phyloP scores from a whole-genome alignment of 2,113 vertebrate species.

The Triplophysa tibetana region DNA sequence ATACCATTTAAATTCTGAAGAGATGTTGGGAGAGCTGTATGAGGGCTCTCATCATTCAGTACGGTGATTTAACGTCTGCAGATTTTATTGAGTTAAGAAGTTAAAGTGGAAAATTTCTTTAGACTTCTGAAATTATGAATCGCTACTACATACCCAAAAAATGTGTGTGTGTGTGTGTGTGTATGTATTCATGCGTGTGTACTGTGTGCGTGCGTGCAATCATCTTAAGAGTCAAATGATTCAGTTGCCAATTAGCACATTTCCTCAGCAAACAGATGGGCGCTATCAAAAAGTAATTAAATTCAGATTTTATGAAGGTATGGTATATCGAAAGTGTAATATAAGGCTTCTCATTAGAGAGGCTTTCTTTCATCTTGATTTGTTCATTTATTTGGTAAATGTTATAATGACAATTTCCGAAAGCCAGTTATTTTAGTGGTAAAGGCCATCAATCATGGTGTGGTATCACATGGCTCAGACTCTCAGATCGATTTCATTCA shows the following conservation, averaged over 20 bases:
- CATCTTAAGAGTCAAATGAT: slow-evolving; percentile 15
- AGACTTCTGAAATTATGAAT: no score
- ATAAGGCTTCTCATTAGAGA: not conserved
- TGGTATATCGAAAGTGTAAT: slow-evolving; percentile 12
- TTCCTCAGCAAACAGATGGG: slow-evolving; percentile 37
- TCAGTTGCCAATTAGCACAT: slow-evolving; percentile 37
- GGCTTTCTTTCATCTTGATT: not conserved
- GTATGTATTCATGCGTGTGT: no score
- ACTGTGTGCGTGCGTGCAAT: not conserved
- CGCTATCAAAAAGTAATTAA: slow-evolving; percentile 25
- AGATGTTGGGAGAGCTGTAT: not conserved
- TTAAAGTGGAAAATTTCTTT: no score
- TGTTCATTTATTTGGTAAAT: slow-evolving; percentile 6
- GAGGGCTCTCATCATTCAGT: not conserved
- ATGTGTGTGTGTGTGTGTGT: no score
- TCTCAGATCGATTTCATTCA: not conserved
- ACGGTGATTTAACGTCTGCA: no score
- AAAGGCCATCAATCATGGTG: slow-evolving; percentile 5
- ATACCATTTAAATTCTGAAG: not conserved
- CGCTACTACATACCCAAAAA: no score
- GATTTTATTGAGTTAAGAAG: no score
- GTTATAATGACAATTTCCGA: slow-evolving; percentile 10
- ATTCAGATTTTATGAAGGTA: slow-evolving; percentile 16
- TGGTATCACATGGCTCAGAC: not conserved
- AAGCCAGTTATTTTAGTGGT: not conserved